phyloP scores from a whole-genome alignment of 2,888 invertebrate species.

The Belgica antarctica region DNA sequence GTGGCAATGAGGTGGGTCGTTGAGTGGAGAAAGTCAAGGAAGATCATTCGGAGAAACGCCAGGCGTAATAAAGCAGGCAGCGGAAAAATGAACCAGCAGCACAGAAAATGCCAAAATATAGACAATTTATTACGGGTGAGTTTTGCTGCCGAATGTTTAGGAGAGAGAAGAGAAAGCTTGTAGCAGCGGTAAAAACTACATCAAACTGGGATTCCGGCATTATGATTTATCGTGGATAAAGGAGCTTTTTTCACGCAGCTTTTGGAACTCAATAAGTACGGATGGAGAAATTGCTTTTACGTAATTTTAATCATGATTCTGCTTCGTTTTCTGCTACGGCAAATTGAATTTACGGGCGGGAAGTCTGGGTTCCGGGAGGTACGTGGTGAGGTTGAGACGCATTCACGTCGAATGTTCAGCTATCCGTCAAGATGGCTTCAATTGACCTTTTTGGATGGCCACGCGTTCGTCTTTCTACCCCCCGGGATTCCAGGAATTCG shows the following conservation, averaged over 20 bases:
- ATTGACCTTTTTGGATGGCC: no score
- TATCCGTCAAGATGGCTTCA: no score
- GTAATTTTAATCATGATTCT: not conserved
- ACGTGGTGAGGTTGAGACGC: no score
- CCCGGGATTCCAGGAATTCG: no score
- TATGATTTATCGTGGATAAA: conserved; percentile 38
- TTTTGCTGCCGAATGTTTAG: not conserved
- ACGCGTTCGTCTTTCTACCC: no score
- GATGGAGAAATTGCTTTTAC: not conserved
- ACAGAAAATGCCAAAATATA: not conserved
- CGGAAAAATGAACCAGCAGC: not conserved
- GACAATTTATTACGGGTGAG: conserved; percentile 17
- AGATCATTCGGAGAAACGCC: not conserved
- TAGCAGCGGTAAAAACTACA: conserved; percentile 11
- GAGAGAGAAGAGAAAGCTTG: not conserved
- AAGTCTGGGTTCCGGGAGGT: no score
- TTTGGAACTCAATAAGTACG: conserved; percentile 15
- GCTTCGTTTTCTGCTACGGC: not conserved
- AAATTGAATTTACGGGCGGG: conserved; percentile 13
- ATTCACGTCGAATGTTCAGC: no score
- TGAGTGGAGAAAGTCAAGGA: not conserved
- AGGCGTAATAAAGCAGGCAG: not conserved
- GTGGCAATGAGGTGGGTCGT: not conserved
- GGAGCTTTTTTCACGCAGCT: not conserved
- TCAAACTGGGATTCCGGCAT: conserved; percentile 25